Evolutionary conservation across 1,140 invertebrate species (phyloP).

Genomic region (Teleopsis dalmanni): DNA sequence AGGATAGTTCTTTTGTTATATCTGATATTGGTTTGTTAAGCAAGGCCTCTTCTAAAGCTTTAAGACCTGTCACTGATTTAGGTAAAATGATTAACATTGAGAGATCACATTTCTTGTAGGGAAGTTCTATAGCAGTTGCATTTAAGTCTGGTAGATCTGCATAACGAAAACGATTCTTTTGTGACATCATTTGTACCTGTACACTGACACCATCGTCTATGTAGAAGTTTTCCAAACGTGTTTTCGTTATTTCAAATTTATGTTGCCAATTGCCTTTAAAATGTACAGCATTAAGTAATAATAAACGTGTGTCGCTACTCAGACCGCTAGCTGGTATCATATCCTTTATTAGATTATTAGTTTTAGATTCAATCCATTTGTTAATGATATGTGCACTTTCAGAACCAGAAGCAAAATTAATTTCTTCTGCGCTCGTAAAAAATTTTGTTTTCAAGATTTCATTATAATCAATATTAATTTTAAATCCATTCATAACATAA

Average conservation of each 20-base stretch:
- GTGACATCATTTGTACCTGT: conserved; percentile 49
- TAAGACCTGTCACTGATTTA: conserved; percentile 47
- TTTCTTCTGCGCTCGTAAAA: conserved; percentile 32
- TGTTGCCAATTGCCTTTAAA: conserved; percentile 47
- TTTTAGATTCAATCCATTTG: conserved; percentile 51
- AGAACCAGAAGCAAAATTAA: conserved; percentile 44
- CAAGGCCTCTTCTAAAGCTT: conserved; percentile 46
- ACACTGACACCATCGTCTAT: conserved; percentile 20
- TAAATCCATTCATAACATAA: conserved; percentile 25
- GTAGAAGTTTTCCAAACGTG: conserved; percentile 22
- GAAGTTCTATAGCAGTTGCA: conserved; percentile 30
- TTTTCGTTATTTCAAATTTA: conserved; percentile 21
- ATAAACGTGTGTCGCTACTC: conserved; percentile 37
- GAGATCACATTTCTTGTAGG: conserved; percentile 47
- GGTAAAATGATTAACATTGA: conserved; percentile 54
- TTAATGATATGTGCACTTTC: conserved; percentile 49
- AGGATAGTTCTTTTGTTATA: conserved; percentile 28
- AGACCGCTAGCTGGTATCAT: conserved; percentile 44
- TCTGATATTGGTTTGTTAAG: conserved; percentile 28
- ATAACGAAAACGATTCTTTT: conserved; percentile 34
- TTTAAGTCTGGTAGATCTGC: conserved; percentile 24
- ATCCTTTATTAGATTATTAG: conserved; percentile 52
- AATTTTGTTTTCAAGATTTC: conserved; percentile 26
- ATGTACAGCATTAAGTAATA: conserved; percentile 60
- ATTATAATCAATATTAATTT: conserved; percentile 22